A percentile compares a stretch with the other conserved stretches of the same genome.
Conservation (phyloP, 1,140 invertebrate genomes). For the Cydia pomonella region DNA sequence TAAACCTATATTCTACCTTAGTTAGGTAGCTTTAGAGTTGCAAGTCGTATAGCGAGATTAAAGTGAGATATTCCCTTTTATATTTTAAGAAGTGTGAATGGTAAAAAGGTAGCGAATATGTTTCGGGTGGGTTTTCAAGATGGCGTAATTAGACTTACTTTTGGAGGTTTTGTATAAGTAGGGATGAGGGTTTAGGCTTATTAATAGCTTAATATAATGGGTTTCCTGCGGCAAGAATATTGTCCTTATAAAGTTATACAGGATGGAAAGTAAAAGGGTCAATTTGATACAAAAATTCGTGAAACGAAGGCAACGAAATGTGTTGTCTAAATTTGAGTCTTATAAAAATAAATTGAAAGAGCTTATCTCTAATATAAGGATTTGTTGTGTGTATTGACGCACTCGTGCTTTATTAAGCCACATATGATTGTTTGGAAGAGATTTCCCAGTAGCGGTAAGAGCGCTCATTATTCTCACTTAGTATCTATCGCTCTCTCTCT, state of each 20-base stretch:
- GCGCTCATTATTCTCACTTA: no score
- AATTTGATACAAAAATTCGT: neutral
- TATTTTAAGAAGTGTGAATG: neutral
- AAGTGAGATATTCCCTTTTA: neutral
- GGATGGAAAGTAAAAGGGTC: neutral
- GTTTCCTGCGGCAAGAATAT: neutral
- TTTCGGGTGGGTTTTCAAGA: neutral
- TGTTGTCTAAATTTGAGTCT: no score
- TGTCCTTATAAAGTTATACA: neutral
- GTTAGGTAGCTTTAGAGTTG: neutral
- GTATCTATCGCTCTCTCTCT: no score
- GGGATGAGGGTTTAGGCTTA: conserved; percentile 6
- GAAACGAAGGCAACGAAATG: neutral
- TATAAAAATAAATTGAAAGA: no score
- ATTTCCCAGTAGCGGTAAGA: no score
- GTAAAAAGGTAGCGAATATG: neutral
- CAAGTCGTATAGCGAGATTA: neutral
- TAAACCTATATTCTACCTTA: neutral
- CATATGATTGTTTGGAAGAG: no score
- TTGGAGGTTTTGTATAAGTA: conserved; percentile 1
- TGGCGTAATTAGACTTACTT: neutral
- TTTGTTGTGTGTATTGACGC: no score
- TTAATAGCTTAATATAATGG: neutral
- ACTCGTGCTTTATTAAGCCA: no score
- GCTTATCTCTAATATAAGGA: no score